A percentile compares a stretch with the other conserved stretches of the same genome.
Conservation (phyloP, 2,888 invertebrate species). For the Epirrhoe alternata region DNA sequence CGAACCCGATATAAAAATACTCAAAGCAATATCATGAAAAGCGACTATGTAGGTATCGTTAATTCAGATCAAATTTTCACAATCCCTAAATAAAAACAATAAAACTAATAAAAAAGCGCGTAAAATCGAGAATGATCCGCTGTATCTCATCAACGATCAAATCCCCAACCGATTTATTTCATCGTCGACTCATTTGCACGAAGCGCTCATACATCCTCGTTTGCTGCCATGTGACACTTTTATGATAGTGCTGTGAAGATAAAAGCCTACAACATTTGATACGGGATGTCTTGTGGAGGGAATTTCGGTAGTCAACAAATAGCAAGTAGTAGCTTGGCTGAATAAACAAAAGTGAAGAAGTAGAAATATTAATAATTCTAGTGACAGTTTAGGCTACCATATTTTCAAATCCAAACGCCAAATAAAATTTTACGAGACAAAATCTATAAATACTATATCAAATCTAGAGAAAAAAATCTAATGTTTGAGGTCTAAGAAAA, state of each 20-base stretch:
- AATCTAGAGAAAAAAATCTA: too few relatives aligned
- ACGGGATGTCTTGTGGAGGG: conserved; percentile 27
- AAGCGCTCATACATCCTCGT: conserved; percentile 76
- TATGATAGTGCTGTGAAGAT: conserved; percentile 74
- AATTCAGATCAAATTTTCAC: neutral
- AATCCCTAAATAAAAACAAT: neutral
- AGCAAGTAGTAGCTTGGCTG: neutral
- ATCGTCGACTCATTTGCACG: conserved; percentile 79
- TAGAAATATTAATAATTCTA: too few relatives aligned
- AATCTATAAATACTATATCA: too few relatives aligned
- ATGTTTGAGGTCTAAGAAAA: too few relatives aligned
- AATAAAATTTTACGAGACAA: too few relatives aligned
- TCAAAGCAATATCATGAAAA: too few relatives aligned
- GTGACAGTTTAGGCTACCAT: too few relatives aligned
- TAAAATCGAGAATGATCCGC: conserved; percentile 56
- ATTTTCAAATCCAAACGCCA: too few relatives aligned
- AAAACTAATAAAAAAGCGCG: conserved; percentile 7
- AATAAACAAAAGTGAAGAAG: neutral
- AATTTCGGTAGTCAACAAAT: conserved; percentile 15
- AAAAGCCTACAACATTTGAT: conserved; percentile 57
- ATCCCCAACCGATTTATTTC: conserved; percentile 68
- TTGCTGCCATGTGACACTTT: conserved; percentile 80
- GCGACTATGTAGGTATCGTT: too few relatives aligned
- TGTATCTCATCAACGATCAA: conserved; percentile 72
- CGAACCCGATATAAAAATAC: too few relatives aligned